Percentiles rank a stretch among this genome's conserved stretches.
Evolutionary conservation across 2,113 vertebrate species (phyloP).

Genomic region (Ranitomeya imitator): DNA sequence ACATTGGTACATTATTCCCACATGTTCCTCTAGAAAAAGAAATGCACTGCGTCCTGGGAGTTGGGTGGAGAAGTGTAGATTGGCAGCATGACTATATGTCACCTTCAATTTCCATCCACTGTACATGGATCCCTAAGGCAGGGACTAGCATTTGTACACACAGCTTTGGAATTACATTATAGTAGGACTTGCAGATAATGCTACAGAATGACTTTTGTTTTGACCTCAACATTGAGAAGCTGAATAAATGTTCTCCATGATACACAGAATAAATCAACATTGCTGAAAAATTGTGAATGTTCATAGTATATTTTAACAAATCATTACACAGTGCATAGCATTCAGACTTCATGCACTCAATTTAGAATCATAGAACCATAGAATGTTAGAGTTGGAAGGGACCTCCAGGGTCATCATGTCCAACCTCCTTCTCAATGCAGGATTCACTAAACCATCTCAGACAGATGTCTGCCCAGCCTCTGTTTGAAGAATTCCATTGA

Average conservation of each 20-base stretch:
- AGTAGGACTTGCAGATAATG: background rate
- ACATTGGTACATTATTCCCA: slow-evolving; percentile 9
- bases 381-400: too few relatives aligned
- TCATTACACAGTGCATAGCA: background rate
- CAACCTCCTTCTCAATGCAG: too few relatives aligned
- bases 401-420: too few relatives aligned
- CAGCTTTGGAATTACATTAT: slow-evolving; percentile 32
- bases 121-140: slow-evolving; percentile 28
- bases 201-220: background rate
- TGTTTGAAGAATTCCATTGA: too few relatives aligned
- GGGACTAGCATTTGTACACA: slow-evolving; percentile 8
- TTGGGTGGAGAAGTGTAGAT: slow-evolving; percentile 6
- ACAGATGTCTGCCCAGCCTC: too few relatives aligned
- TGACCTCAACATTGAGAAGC: slow-evolving; percentile 9
- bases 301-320: background rate
- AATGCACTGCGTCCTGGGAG: background rate
- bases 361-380: background rate
- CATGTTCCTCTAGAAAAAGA: background rate
- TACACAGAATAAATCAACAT: background rate
- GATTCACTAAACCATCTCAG: too few relatives aligned
- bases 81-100: background rate
- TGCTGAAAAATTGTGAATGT: background rate
- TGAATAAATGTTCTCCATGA: background rate
- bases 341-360: background rate
- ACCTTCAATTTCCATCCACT: slow-evolving; percentile 13